These are phyloP conservation scores for Ophiothrix spiculata DNA, from an alignment of 35 echinoderm and acorn worm genomes.

Conservation along the genomic window DNA sequence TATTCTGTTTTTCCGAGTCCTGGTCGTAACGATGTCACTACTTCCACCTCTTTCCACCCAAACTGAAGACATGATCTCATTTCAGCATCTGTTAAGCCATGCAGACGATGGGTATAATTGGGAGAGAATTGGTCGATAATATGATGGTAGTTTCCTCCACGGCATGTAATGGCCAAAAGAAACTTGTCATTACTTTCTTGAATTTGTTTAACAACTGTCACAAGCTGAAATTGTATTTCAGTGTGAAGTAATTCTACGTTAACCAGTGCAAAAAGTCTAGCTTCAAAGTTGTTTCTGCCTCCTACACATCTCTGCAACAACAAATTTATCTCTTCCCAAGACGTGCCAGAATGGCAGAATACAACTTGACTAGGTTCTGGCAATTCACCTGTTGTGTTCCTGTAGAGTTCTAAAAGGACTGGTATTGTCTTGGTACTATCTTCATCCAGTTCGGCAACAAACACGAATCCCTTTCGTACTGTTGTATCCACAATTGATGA, in stretches of 20 bases:
- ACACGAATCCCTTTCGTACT: conserved; percentile 24
- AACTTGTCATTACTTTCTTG: conserved; percentile 9
- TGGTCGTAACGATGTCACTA: conserved; percentile 28
- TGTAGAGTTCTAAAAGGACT: conserved; percentile 17
- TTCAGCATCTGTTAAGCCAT: conserved; percentile 25
- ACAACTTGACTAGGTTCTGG: conserved; percentile 31
- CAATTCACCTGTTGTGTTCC: conserved; percentile 22
- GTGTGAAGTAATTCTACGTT: conserved; percentile 35
- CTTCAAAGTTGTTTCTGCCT: neutral
- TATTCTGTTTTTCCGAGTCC: conserved; percentile 44
- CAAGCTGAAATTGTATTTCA: conserved; percentile 32
- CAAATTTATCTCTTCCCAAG: conserved; percentile 27
- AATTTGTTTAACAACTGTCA: conserved; percentile 26
- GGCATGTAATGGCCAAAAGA: conserved; percentile 27
- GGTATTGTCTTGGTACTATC: conserved; percentile 36
- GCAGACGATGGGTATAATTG: conserved; percentile 27
- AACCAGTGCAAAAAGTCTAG: conserved; percentile 14
- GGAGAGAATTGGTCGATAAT: conserved; percentile 53
- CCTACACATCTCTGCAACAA: conserved; percentile 25
- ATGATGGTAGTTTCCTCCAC: conserved; percentile 35
- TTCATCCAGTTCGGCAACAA: conserved; percentile 30
- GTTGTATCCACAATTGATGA: conserved; percentile 15
- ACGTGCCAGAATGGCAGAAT: conserved; percentile 36
- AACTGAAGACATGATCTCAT: conserved; percentile 20
- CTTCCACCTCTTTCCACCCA: conserved; percentile 31